A percentile compares a stretch with the other conserved stretches of the same genome.
Conservation (phyloP, 2,113 vertebrate genomes). For the Typhlomys cinereus region DNA sequence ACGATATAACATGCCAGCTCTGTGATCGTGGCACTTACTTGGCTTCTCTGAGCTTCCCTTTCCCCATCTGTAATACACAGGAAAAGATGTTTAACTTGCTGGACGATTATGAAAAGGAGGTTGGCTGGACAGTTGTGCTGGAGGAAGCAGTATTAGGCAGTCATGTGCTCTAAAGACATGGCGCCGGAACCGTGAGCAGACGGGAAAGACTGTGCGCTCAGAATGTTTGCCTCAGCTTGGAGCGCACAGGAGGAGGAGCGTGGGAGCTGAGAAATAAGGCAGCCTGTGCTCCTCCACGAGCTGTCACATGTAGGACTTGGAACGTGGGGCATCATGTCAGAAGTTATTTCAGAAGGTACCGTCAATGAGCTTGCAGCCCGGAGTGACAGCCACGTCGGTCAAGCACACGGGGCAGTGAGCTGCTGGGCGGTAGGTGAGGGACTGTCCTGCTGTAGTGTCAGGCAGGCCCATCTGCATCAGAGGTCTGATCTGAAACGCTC, state of each 20-base stretch:
- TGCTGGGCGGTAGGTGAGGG: not conserved
- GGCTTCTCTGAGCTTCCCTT: not conserved
- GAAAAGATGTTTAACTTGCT: not conserved
- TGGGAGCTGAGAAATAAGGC: not conserved
- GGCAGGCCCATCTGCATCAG: not conserved
- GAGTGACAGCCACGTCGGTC: not conserved
- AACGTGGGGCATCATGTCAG: too few relatives aligned
- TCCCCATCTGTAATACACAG: not conserved
- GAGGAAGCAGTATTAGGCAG: too few relatives aligned
- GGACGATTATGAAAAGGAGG: not conserved
- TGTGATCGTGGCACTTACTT: not conserved
- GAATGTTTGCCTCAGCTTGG: not conserved
- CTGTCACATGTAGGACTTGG: not conserved
- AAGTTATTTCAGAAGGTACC: not conserved
- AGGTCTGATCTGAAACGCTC: not conserved
- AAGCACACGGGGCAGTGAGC: not conserved
- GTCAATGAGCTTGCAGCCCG: not conserved
- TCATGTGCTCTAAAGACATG: too few relatives aligned
- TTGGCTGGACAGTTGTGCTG: not conserved
- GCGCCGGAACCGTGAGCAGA: not conserved
- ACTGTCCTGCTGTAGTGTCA: not conserved
- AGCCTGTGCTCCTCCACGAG: not conserved
- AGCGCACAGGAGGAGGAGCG: not conserved
- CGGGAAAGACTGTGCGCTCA: not conserved
- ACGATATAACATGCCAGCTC: not conserved